phyloP scores from a whole-genome alignment of 2,113 vertebrate species.

The Misgurnus anguillicaudatus region DNA sequence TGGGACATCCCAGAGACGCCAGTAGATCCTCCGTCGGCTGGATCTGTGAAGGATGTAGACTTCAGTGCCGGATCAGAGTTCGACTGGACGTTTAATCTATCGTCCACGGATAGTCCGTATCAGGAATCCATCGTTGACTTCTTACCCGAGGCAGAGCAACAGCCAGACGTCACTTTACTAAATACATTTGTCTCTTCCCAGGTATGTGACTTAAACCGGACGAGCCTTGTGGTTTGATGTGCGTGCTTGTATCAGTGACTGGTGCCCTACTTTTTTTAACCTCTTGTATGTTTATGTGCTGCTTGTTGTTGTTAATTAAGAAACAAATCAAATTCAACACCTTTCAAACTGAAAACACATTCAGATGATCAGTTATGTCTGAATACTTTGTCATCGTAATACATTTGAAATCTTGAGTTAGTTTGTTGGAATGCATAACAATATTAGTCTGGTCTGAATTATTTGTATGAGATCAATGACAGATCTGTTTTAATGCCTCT shows the following conservation, averaged over 20 bases:
- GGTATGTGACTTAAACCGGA: conserved; percentile 58
- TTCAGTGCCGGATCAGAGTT: conserved; percentile 22
- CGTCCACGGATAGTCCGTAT: background rate
- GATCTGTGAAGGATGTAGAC: conserved; percentile 52
- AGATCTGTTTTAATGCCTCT: background rate
- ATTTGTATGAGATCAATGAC: background rate
- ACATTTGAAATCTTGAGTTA: background rate
- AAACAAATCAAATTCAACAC: background rate
- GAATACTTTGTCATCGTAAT: background rate
- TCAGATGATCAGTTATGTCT: background rate
- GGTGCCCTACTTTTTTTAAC: background rate
- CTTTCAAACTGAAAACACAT: background rate
- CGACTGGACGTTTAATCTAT: conserved; percentile 41
- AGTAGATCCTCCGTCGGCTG: conserved; percentile 34
- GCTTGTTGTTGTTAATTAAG: background rate
- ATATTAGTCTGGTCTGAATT: background rate
- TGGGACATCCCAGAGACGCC: conserved; percentile 66
- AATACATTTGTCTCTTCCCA: conserved; percentile 39
- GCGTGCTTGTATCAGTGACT: background rate
- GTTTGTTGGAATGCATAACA: too few species aligned
- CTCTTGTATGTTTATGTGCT: background rate
- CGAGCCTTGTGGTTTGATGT: conserved; percentile 43
- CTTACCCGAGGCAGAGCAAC: background rate
- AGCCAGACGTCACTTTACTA: conserved; percentile 18
- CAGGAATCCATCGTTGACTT: conserved; percentile 24